Percentiles rank a stretch among this genome's conserved stretches.
Evolutionary conservation across 2,888 invertebrate species (phyloP).

Genomic region (Aromia moschata): DNA sequence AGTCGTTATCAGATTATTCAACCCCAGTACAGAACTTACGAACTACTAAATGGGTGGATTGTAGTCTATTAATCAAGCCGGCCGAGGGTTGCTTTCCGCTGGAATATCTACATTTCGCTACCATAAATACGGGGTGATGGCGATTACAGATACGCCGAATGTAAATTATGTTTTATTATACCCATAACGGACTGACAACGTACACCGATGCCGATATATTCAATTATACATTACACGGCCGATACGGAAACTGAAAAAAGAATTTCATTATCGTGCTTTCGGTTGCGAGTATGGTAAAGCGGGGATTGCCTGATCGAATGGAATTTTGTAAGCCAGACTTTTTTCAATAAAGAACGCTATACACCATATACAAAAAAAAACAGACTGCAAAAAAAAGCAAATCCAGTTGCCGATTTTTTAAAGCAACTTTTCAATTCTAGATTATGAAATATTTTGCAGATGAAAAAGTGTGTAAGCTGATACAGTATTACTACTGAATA

Average conservation of each 20-base stretch:
- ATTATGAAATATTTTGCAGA: no score
- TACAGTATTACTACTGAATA: no score
- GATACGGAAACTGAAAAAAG: constrained; percentile 12
- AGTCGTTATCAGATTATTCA: constrained; percentile 59
- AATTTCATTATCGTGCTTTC: constrained; percentile 14
- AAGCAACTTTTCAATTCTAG: no score
- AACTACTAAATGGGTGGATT: constrained; percentile 59
- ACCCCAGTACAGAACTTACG: constrained; percentile 56
- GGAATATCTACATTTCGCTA: constrained; percentile 52
- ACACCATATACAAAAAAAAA: no score
- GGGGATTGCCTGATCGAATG: no score
- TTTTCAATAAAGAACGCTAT: no score
- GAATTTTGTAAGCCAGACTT: no score
- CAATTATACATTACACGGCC: constrained; percentile 34
- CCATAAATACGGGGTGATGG: constrained; percentile 54
- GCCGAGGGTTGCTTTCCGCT: constrained; percentile 47
- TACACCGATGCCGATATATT: constrained; percentile 34
- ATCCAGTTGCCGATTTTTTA: no score
- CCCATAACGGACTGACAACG: constrained; percentile 48
- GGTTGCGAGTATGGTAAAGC: no score
- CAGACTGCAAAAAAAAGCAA: no score
- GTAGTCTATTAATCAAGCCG: constrained; percentile 58
- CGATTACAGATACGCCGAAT: constrained; percentile 49
- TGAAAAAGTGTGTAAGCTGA: no score
- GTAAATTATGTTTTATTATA: constrained; percentile 52